A percentile compares a stretch with the other conserved stretches of the same genome.
phyloP scores from a whole-genome alignment of 1,140 invertebrate genomes.

The Dufourea novaeangliae region DNA sequence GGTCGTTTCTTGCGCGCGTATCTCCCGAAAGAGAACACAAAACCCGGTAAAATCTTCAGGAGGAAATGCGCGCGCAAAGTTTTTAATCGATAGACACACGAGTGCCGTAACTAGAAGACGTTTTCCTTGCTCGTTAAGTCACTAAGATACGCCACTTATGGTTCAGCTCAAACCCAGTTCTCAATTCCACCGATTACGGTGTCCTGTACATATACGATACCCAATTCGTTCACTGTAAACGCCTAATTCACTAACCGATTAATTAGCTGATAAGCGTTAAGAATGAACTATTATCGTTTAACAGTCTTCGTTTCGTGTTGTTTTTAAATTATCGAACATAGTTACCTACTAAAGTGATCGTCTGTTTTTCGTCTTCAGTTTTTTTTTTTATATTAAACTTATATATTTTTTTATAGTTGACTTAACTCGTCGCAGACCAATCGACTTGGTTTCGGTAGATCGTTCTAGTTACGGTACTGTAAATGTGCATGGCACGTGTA shows the following conservation, averaged over 20 bases:
- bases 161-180: background rate
- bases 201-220: background rate
- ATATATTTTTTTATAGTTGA: background rate
- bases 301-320: background rate
- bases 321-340: background rate
- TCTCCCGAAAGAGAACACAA: background rate
- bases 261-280: background rate
- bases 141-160: background rate
- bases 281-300: too few relatives aligned
- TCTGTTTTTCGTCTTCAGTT: background rate
- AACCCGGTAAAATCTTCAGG: background rate
- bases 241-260: background rate
- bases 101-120: slow-evolving; percentile 34
- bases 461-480: slow-evolving; percentile 48
- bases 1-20: slow-evolving; percentile 14
- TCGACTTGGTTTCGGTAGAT: slow-evolving; percentile 22
- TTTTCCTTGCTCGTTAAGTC: slow-evolving; percentile 5
- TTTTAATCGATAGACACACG: slow-evolving; percentile 5
- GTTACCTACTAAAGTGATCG: background rate
- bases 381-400: background rate
- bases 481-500: slow-evolving; percentile 6
- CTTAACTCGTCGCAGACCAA: background rate
- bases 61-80: background rate
- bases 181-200: background rate
- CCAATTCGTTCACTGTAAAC: background rate